These are phyloP conservation scores for Channa striata DNA, from an alignment of 2,797 vertebrate genomes.

Conservation along the genomic window DNA sequence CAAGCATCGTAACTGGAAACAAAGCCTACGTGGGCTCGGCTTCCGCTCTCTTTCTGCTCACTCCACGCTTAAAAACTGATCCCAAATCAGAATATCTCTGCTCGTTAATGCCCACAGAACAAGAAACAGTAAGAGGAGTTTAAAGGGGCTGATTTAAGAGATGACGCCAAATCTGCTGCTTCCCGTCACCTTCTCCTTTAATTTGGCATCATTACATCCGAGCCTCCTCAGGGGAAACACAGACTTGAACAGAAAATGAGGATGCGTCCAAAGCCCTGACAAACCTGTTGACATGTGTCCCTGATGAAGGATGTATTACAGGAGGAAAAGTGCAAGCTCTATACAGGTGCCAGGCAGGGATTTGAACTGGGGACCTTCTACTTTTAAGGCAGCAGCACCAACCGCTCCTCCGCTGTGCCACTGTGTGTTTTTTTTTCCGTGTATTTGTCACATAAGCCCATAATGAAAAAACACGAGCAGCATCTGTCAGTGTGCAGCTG, in stretches of 20 bases:
- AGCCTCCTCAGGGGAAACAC: conserved; percentile 15
- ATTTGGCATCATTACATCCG: conserved; percentile 25
- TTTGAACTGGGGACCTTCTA: too few species aligned
- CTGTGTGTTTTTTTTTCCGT: too few species aligned
- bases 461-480: too few species aligned
- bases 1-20: conserved; percentile 24
- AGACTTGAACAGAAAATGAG: background rate
- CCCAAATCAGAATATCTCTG: conserved; percentile 18
- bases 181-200: conserved; percentile 4
- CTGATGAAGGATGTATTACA: too few species aligned
- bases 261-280: background rate
- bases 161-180: background rate
- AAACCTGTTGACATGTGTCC: conserved; percentile 8
- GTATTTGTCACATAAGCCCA: too few species aligned
- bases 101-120: background rate
- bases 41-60: conserved; percentile 26
- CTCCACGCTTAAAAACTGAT: conserved; percentile 25
- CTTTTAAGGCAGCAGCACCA: too few species aligned
- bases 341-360: too few species aligned
- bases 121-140: background rate
- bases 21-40: background rate
- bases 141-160: conserved; percentile 2
- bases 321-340: too few species aligned
- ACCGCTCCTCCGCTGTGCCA: too few species aligned
- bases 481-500: too few species aligned